Evolutionary conservation across 2,888 invertebrate species (phyloP), one percentile per base, ranked within the genome.

Genomic region (Scelioninae gen. 1): DNA sequence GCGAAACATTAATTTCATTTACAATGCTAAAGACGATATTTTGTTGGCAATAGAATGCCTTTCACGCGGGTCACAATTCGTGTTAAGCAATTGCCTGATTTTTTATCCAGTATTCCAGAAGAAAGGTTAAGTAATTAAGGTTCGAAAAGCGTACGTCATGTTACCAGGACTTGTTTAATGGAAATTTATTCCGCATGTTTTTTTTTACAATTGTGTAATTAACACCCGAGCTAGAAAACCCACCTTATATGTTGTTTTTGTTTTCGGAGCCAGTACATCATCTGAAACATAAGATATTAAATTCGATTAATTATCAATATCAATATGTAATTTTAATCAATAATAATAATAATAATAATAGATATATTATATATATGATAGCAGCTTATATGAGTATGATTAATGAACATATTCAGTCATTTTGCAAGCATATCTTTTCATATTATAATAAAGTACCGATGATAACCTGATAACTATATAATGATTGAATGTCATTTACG

Each of bases 1-100:
- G 16, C 65, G 49, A 72, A 72, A 79, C 72, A 60, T 79, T 71
- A 71, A 71, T 78, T 78, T 51, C 55, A 69, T 60, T 69, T 68
- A 40, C 51, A 77, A 78, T 43, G 56, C 69, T 32, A 40, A 65
- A 65, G 79, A 72, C 60, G 79, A 65, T 58, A 72, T 71, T 43
- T 77, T 56, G 55, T 77, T 78, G 49, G 60, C 47, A 77, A 69
- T 63, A 63, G 13, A 55, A 43, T 75, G 53, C n/a, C 23, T 55
- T 8, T 40, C 38, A 13, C 31, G 11, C 34, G 56, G 55, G 32
- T 56, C 23, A 16, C 45, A 43, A 23, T 56, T 55, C 55, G 38
- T n/a, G 13, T 74, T 45, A 63, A 62, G 53, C 43, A 62, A 63
- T 74, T 74, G 29, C 5, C 10, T 15, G 29, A 23, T 38, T 55